These are phyloP conservation scores for Patella vulgata DNA, from an alignment of 1,140 invertebrate species.

Conservation along the genomic window DNA sequence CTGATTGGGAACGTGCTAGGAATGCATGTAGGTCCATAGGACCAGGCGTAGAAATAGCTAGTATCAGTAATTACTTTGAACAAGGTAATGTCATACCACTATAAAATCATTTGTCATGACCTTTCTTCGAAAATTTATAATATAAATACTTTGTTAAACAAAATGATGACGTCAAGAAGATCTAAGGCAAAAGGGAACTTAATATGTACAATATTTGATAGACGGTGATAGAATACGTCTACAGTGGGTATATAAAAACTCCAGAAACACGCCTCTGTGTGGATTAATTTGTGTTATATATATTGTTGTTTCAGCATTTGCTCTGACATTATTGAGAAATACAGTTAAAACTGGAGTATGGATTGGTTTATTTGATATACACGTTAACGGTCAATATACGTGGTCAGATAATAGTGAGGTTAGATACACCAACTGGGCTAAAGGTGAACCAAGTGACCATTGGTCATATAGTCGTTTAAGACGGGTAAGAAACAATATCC, in stretches of 20 bases:
- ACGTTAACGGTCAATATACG: conserved; percentile 5
- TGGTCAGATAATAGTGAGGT: conserved; percentile 46
- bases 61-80: conserved; percentile 18
- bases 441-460: conserved; percentile 39
- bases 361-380: conserved; percentile 40
- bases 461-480: conserved; percentile 1
- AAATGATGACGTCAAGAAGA: too few species aligned
- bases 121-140: not conserved
- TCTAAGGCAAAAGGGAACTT: too few species aligned
- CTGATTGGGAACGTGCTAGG: conserved; percentile 11
- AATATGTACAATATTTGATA: too few species aligned
- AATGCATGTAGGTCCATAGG: conserved; percentile 7
- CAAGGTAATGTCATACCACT: too few species aligned
- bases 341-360: conserved; percentile 26
- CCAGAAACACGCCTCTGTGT: too few species aligned
- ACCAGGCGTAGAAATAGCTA: conserved; percentile 14
- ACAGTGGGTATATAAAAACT: too few species aligned
- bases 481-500: conserved; percentile 1
- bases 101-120: not conserved
- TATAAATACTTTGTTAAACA: not conserved
- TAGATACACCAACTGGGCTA: conserved; percentile 46
- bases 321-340: conserved; percentile 35
- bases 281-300: too few species aligned
- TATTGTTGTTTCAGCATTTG: conserved; percentile 37
- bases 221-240: too few species aligned